Percentiles rank a stretch among this genome's conserved stretches.
phyloP scores from a whole-genome alignment of 1,140 invertebrate species.

The Drosophila setifemur region DNA sequence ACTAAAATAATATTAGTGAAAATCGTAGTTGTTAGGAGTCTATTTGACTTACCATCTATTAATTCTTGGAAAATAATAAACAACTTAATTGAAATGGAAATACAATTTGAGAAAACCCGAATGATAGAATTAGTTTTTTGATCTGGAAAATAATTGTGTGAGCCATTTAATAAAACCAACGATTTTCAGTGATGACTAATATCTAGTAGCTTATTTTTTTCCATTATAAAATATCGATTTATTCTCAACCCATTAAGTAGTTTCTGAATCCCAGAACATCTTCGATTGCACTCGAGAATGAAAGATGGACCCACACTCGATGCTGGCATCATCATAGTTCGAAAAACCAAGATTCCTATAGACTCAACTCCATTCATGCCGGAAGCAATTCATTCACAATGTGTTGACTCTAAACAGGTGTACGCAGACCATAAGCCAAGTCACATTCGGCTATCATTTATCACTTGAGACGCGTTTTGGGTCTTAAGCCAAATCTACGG shows the following conservation, averaged over 20 bases:
- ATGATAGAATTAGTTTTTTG: too few relatives aligned
- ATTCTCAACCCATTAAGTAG: not conserved
- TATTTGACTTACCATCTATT: too few relatives aligned
- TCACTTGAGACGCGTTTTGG: conserved; percentile 34
- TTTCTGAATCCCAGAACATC: not conserved
- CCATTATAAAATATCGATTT: not conserved
- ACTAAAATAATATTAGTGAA: too few relatives aligned
- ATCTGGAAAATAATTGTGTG: too few relatives aligned
- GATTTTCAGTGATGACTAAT: too few relatives aligned
- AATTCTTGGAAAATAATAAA: too few relatives aligned
- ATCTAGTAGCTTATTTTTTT: not conserved
- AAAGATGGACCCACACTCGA: conserved; percentile 14
- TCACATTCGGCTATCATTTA: conserved; percentile 71
- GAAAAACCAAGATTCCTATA: conserved; percentile 1
- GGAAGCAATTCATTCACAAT: conserved; percentile 59
- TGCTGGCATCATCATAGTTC: conserved; percentile 21
- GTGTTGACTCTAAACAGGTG: conserved; percentile 69
- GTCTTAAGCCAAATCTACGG: conserved; percentile 47
- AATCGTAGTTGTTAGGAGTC: too few relatives aligned
- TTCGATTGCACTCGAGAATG: conserved; percentile 30
- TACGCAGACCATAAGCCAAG: conserved; percentile 66
- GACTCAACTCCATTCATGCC: conserved; percentile 63
- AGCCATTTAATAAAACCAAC: too few relatives aligned
- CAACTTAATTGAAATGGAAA: too few relatives aligned
- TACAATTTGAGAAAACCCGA: too few relatives aligned